Percentiles rank a stretch among this genome's conserved stretches.
Conservation (phyloP, 1,140 invertebrate species). For the Pantala flavescens region DNA sequence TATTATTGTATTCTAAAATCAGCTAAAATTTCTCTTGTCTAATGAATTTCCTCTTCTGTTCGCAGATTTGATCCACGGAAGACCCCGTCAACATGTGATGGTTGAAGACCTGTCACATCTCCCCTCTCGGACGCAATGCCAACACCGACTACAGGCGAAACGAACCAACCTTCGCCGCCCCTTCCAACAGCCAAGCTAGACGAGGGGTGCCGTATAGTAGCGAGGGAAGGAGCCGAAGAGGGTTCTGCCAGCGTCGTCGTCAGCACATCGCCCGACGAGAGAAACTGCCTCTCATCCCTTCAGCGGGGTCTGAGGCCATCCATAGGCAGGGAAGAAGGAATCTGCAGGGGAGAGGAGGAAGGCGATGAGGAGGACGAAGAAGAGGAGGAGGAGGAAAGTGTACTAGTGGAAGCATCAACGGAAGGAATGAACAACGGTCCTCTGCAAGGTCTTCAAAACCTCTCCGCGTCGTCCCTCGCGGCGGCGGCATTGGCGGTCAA, state of each 20-base stretch:
- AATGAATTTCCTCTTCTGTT: background rate
- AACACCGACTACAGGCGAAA: background rate
- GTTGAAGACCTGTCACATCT: background rate
- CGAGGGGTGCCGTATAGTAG: background rate
- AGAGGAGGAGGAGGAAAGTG: conserved; percentile 3
- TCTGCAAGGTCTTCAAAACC: background rate
- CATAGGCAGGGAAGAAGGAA: background rate
- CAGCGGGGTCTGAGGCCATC: background rate
- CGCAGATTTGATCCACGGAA: background rate
- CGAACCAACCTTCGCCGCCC: background rate
- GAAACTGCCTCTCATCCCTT: background rate
- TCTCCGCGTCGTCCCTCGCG: background rate
- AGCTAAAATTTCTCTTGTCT: background rate
- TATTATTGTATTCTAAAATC: no score
- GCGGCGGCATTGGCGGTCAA: background rate
- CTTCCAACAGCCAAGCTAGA: background rate
- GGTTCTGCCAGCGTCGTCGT: background rate
- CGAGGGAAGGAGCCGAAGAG: background rate
- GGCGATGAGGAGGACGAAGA: conserved; percentile 6
- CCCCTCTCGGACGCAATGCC: background rate
- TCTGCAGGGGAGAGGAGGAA: background rate
- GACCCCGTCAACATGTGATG: conserved; percentile 3
- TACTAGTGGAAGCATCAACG: background rate
- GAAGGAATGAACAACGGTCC: conserved; percentile 3
- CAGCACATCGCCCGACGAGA: background rate